Conservation (phyloP, 2,888 invertebrate species). For the Cylloceria caligata region DNA sequence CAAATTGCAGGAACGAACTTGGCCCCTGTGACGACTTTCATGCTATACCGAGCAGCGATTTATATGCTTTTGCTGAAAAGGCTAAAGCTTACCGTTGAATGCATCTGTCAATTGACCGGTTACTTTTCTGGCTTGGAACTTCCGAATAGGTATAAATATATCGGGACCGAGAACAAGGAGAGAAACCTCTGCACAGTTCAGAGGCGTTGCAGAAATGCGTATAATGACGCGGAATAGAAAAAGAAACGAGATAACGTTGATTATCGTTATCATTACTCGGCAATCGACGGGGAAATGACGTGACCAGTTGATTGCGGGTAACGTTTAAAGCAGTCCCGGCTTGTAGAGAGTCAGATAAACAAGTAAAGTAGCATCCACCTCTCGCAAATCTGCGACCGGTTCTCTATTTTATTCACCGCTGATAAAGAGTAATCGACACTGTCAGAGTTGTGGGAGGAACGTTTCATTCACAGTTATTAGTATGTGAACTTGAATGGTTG, state of each 20-base stretch:
- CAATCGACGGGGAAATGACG: constrained; percentile 71
- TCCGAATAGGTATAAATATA: constrained; percentile 60
- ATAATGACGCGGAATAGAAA: constrained; percentile 9
- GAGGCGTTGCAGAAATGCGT: constrained; percentile 16
- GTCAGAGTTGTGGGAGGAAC: not conserved
- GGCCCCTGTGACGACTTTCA: too few species aligned
- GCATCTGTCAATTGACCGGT: constrained; percentile 79
- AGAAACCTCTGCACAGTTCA: not conserved
- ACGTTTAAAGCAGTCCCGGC: constrained; percentile 44
- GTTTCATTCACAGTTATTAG: constrained; percentile 6
- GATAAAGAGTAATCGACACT: constrained; percentile 10
- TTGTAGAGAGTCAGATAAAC: constrained; percentile 35
- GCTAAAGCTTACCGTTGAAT: constrained; percentile 83
- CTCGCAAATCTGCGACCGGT: constrained; percentile 2
- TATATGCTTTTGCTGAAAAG: constrained; percentile 79
- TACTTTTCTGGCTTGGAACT: constrained; percentile 74
- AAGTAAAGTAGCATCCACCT: constrained; percentile 9
- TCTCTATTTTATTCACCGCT: constrained; percentile 3
- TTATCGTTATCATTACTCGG: constrained; percentile 41
- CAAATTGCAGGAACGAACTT: constrained; percentile 86
- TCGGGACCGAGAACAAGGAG: constrained; percentile 8
- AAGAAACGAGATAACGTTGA: constrained; percentile 37
- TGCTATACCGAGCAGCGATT: constrained; percentile 84
- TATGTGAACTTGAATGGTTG: not conserved
- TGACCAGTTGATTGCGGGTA: constrained; percentile 79